Evolutionary conservation across 2,113 vertebrate species (phyloP).

Genomic region (Zeus faber): DNA sequence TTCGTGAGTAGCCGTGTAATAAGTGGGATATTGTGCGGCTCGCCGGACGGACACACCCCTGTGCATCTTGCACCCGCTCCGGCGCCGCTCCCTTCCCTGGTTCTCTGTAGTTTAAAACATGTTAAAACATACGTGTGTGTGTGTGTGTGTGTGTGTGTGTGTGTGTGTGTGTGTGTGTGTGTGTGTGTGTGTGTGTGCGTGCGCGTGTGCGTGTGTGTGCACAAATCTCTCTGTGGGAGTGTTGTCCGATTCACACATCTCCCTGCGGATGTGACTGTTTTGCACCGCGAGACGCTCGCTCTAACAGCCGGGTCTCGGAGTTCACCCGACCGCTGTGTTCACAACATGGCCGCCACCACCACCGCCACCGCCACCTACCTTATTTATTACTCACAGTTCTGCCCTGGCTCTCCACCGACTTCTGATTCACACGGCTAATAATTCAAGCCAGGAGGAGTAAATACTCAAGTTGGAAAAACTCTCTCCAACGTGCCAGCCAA

Average conservation of each 20-base stretch:
- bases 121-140: neutral
- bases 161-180: constrained; percentile 5
- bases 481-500: neutral
- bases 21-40: no score
- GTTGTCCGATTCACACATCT: no score
- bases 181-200: constrained; percentile 21
- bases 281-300: constrained; percentile 39
- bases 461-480: neutral
- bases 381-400: constrained; percentile 24
- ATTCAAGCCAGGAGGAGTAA: neutral
- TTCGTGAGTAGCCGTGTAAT: no score
- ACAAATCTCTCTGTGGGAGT: constrained; percentile 34
- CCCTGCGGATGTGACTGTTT: constrained; percentile 44
- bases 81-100: no score
- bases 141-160: neutral
- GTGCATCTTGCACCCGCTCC: no score
- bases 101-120: no score
- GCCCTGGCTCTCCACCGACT: constrained; percentile 20
- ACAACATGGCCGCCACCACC: constrained; percentile 37
- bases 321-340: constrained; percentile 53
- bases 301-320: constrained; percentile 55
- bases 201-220: constrained; percentile 13
- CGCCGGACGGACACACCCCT: no score
- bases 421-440: constrained; percentile 41
- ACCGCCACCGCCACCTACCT: no score